Conservation (phyloP, 2,113 vertebrate genomes). For the Psilopsiagon aymara region DNA sequence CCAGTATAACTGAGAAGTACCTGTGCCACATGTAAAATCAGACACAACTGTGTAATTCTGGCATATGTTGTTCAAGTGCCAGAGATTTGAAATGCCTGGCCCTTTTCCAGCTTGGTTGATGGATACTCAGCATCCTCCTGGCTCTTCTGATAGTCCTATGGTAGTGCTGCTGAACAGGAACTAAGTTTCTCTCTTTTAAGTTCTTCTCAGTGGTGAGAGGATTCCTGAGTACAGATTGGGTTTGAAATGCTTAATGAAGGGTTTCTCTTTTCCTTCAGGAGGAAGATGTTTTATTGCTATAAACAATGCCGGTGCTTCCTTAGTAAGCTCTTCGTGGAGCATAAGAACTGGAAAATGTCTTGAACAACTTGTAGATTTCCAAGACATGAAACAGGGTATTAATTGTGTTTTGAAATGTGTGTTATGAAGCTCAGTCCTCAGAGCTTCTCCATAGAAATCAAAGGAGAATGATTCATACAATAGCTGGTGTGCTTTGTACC, state of each 20-base stretch:
- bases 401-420: neutral
- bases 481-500: neutral
- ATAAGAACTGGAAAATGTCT: neutral
- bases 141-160: neutral
- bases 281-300: neutral
- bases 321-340: neutral
- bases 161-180: neutral
- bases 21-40: neutral
- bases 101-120: neutral
- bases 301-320: neutral
- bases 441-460: neutral
- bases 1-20: neutral
- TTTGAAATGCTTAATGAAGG: neutral
- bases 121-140: neutral
- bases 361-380: neutral
- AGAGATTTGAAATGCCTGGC: neutral
- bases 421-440: neutral
- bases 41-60: too few relatives aligned
- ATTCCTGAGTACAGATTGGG: neutral
- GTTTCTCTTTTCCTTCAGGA: neutral
- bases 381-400: neutral
- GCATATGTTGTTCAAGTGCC: neutral
- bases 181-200: neutral
- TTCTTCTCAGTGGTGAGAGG: neutral
- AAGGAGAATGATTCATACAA: neutral